Evolutionary conservation across 2,797 vertebrate species (phyloP).

Genomic region (Poeciliopsis infans): DNA sequence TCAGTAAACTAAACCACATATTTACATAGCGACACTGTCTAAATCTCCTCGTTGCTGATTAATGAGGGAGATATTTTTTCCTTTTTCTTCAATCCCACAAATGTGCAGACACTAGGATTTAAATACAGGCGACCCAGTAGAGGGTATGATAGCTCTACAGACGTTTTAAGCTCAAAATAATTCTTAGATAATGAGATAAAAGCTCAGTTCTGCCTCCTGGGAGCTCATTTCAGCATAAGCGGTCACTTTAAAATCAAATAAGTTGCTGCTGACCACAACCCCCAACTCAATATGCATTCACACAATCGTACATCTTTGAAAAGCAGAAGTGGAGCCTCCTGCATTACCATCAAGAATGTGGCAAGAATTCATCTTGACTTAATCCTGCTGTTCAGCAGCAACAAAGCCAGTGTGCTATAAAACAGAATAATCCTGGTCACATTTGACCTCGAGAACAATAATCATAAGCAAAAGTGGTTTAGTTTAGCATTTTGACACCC

Average conservation of each 20-base stretch:
- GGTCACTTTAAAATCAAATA: no score
- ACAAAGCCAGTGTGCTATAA: background rate
- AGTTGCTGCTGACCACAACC: no score
- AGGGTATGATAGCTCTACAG: no score
- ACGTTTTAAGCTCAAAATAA: no score
- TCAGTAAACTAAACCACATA: background rate
- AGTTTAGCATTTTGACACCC: background rate
- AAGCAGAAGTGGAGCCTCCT: background rate
- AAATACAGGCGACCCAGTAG: background rate
- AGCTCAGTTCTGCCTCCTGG: no score
- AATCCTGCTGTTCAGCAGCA: background rate
- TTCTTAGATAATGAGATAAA: no score
- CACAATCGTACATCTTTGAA: no score
- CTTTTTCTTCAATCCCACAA: background rate
- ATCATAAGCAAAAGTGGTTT: background rate
- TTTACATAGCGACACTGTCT: background rate
- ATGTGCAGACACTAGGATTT: background rate
- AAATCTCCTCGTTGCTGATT: background rate
- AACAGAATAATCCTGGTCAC: background rate
- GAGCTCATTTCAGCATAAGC: no score
- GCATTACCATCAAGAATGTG: background rate
- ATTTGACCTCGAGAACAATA: background rate
- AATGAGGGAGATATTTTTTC: background rate
- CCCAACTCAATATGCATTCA: no score
- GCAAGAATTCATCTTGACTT: background rate